Base-by-base conservation (phyloP, 2,797 vertebrate genomes). In the Sylvia borin region DNA sequence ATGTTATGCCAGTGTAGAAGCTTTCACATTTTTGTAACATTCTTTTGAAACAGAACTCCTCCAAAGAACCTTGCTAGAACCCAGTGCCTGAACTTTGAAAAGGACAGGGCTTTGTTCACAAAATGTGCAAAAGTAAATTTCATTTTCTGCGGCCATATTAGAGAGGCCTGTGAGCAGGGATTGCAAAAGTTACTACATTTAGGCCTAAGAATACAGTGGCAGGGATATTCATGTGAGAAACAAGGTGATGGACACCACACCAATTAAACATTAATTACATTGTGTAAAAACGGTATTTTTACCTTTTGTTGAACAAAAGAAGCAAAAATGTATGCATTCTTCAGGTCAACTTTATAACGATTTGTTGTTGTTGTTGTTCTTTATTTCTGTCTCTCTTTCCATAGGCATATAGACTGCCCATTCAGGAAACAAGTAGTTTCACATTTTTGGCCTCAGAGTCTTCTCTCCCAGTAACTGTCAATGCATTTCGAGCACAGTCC, bases 21-120 rank as follows among this genome's bases (percentile, higher is more conserved):
- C n/a, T 77, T 90, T 93, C 27, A 40, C 81, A 90, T 91, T 91
- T 94, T 95, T 80, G 26, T 58, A 80, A n/a, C 71, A 71, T 92
- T 93, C 61, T 80, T 93, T 93, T 1, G 1, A 90, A 90, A 77
- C 8, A 91, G 11, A 66, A 34, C 51, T 60, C 29, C 25, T 65
- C 50, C 70, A 62, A 65, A 88, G 31, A 21, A 95, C 42, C 82
- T 88, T 89, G 24, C 43, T 76, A 32, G 55, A 71, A 29, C 61
- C 26, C 20, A 51, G 36, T 58, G 36, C 31, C 31, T 57, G 40
- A 50, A 61, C 27, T 72, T 88, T n/a, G n/a, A 85, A 93, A 91
- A 79, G 10, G 2, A 36, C 12, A 11, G 21, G 6, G 26, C 38
- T 91, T 74, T 50, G 7, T 72, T 82, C 60, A 57, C 24, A 92